Base-by-base conservation (phyloP, 2,113 vertebrate genomes). In the Sinocyclocheilus maitianheensis region DNA sequence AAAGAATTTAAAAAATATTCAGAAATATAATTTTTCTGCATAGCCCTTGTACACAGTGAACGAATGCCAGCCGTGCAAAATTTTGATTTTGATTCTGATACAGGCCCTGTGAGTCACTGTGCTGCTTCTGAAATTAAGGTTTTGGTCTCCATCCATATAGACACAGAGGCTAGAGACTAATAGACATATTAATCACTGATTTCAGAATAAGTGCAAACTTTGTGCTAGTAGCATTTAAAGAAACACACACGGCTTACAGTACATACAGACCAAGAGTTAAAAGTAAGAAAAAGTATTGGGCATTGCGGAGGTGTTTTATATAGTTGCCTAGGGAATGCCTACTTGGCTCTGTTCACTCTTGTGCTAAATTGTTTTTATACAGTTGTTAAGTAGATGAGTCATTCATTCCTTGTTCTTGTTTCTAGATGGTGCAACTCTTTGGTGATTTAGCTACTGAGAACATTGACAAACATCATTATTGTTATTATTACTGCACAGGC, bases 351-450 rank as follows among this genome's bases (percentile, higher is more conserved):
- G 58, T 75, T 48, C 75, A 71, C 69, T 81, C 40, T 65, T 85
- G 48, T 55, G 20, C 43, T 85, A 82, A 79, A 83, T 85, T 43
- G 83, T 87, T 83, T 88, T 80, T 81, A 30, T 85, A 83, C 48
- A 72, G 60, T 88, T 81, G 40, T 60, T 83, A 88, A 89, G 88
- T 76, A 72, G 12, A 72, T 90, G 85, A 88, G 81, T 90, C 86
- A 89, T 86, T 63, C 67, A 76, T 88, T 90, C 79, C 86, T 83
- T 46, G 11, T 87, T 14, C 58, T 55, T n/a, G 53, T n/a, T 51
- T 71, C 85, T 79, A 53, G 24, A 43, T 69, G 20, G 72, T 71
- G 84, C 34, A 75, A 14, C 67, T 76, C 76, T 62, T 75, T 37
- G 71, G 80, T 77, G 26, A 34, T 83, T 55, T 46, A 48, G 20